Evolutionary conservation across 2,113 vertebrate species (phyloP).

Genomic region (Morone chrysops): DNA sequence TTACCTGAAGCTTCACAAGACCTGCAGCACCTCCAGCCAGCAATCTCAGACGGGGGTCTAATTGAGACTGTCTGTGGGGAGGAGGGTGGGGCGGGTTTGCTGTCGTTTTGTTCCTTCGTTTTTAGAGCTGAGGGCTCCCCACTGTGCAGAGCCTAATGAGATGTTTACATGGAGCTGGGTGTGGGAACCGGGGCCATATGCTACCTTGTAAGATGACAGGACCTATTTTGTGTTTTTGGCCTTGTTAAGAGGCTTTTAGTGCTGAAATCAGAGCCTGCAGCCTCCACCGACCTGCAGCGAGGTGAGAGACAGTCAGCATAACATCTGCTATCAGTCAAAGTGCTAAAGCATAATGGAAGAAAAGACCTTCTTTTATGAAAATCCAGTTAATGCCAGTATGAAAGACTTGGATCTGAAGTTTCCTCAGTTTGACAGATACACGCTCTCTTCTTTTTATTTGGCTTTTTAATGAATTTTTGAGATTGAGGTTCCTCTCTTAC

Average conservation of each 20-base stretch:
- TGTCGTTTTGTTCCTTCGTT: conserved; percentile 53
- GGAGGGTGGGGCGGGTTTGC: neutral
- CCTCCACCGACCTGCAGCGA: conserved; percentile 3
- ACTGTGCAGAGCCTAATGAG: conserved; percentile 66
- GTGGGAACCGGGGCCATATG: conserved; percentile 71
- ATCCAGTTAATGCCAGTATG: neutral
- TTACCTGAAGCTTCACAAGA: conserved; percentile 67
- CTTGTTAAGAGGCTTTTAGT: conserved; percentile 52
- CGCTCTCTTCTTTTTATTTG: neutral
- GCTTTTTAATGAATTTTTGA: neutral
- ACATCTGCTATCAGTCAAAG: conserved; percentile 10
- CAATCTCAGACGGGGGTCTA: conserved; percentile 55
- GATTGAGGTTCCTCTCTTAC: neutral
- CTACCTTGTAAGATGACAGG: conserved; percentile 73
- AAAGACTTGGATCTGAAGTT: neutral
- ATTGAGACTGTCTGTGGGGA: conserved; percentile 69
- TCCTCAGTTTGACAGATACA: neutral
- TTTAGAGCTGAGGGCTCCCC: conserved; percentile 50
- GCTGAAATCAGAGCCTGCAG: conserved; percentile 50
- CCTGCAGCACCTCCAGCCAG: conserved; percentile 34
- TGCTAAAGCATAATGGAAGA: neutral
- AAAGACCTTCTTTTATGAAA: neutral
- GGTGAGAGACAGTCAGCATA: conserved; percentile 13
- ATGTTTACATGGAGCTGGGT: conserved; percentile 72
- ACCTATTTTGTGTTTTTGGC: conserved; percentile 53